Evolutionary conservation across 2,888 invertebrate species (phyloP), one percentile per base, ranked within the genome.

Genomic region (Acanthosepion esculentum): DNA sequence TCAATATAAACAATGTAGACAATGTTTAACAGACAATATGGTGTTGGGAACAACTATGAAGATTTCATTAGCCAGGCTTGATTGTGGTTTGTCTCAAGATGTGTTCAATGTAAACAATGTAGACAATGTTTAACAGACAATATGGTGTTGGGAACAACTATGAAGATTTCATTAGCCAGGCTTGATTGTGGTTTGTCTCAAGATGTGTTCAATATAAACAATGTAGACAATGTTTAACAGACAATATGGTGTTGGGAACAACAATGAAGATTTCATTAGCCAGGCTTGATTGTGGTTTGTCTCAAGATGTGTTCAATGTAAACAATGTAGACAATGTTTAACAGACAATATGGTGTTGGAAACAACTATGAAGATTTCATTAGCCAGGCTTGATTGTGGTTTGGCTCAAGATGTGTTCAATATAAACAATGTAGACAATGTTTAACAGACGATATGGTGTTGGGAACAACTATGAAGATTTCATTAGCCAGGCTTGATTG

Each of bases 131-230:
- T 78, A 78, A 78, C 78, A 78, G 78, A n/a, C n/a, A 1, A n/a
- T 78, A 33, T 78, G 78, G n/a, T 33, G n/a, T 78, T 78, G 78
- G 78, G 78, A 78, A n/a, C 78, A 78, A n/a, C 78, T 78, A 78
- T 29, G n/a, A n/a, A 78, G 78, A 18, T 78, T 23, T 78, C 15
- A 78, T n/a, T 12, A n/a, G 78, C 4, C n/a, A n/a, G 78, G 78
- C 78, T 78, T n/a, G 15, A 10, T 64, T 64, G 10, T 18, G 20
- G 55, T 78, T 78, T 29, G 10, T 78, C 78, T 78, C 3, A 4
- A 53, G 53, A 55, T 29, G 78, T 26, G n/a, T n/a, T n/a, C n/a
- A n/a, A n/a, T n/a, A n/a, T n/a, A n/a, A n/a, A n/a, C n/a, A n/a
- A n/a, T n/a, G n/a, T n/a, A 41, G 41, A 20, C 4, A 78, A n/a